A percentile compares a stretch with the other conserved stretches of the same genome.
Evolutionary conservation across 2,888 invertebrate species (phyloP).

Genomic region (Cerastis leucographa): DNA sequence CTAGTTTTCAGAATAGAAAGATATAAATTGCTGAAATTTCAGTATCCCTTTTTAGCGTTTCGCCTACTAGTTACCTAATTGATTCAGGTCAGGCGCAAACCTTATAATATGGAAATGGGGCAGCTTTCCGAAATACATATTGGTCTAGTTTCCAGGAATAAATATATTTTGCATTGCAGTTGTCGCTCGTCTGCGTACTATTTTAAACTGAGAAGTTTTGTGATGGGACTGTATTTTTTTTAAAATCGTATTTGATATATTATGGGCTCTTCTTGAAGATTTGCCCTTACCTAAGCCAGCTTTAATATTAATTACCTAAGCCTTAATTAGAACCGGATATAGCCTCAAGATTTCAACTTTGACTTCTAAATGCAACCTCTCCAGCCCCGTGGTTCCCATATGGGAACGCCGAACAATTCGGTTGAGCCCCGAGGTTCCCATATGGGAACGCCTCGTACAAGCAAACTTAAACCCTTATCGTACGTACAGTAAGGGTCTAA

Average conservation of each 20-base stretch:
- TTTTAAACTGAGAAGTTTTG: neutral
- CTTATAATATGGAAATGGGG: constrained; percentile 41
- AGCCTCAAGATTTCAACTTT: neutral
- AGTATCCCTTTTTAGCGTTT: constrained; percentile 23
- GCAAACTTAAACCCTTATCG: too few species aligned
- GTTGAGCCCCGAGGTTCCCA: too few species aligned
- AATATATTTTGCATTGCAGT: neutral
- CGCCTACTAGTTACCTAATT: constrained; percentile 20
- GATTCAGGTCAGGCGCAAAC: constrained; percentile 18
- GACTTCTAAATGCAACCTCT: neutral
- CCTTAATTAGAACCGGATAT: neutral
- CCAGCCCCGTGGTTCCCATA: too few species aligned
- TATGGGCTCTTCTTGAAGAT: neutral
- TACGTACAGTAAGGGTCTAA: too few species aligned
- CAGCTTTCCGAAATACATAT: constrained; percentile 15
- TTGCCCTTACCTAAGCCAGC: neutral
- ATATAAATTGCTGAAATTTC: constrained; percentile 35
- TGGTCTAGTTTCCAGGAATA: constrained; percentile 52
- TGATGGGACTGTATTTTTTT: neutral
- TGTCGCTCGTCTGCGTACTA: neutral
- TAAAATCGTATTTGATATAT: neutral
- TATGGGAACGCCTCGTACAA: too few species aligned
- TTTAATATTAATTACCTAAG: neutral
- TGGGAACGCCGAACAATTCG: too few species aligned
- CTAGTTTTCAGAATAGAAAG: constrained; percentile 8